A percentile compares a stretch with the other conserved stretches of the same genome.
Conservation (phyloP, 2,797 vertebrate genomes). For the Parauchenoglanis ngamensis region DNA sequence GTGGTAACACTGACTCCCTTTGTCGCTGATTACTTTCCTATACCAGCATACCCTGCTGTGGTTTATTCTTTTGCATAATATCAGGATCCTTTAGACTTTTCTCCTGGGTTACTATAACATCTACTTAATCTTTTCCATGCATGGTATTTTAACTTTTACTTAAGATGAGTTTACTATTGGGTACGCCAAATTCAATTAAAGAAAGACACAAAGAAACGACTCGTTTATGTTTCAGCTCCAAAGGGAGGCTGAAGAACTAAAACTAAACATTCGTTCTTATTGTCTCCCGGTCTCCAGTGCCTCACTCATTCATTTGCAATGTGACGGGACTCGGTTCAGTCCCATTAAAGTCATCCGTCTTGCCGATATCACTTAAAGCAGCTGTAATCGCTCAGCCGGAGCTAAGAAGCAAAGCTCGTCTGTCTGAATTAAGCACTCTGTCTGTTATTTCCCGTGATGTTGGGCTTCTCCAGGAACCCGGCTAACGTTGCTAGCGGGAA, state of each 20-base stretch:
- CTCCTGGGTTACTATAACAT: background rate
- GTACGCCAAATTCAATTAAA: background rate
- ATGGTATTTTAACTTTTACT: background rate
- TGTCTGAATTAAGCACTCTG: background rate
- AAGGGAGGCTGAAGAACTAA: background rate
- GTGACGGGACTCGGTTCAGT: conserved; percentile 12
- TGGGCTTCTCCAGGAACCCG: background rate
- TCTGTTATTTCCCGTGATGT: conserved; percentile 17
- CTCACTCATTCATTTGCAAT: conserved; percentile 13
- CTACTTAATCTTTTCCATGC: background rate
- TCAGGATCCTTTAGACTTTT: background rate
- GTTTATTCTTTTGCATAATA: background rate
- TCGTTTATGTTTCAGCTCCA: too few relatives aligned
- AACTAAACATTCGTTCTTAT: conserved; percentile 5
- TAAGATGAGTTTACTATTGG: background rate
- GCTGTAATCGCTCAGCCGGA: conserved; percentile 13
- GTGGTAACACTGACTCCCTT: background rate
- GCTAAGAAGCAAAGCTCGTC: conserved; percentile 16
- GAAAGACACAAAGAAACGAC: background rate
- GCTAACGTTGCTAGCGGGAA: background rate
- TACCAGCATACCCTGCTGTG: background rate
- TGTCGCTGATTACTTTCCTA: background rate
- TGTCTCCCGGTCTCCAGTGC: background rate
- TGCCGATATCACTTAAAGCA: conserved; percentile 20
- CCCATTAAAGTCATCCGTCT: conserved; percentile 24